Evolutionary conservation across 2,113 vertebrate genomes (phyloP), one percentile per base, ranked within the genome.

Genomic region (Diglossa brunneiventris): DNA sequence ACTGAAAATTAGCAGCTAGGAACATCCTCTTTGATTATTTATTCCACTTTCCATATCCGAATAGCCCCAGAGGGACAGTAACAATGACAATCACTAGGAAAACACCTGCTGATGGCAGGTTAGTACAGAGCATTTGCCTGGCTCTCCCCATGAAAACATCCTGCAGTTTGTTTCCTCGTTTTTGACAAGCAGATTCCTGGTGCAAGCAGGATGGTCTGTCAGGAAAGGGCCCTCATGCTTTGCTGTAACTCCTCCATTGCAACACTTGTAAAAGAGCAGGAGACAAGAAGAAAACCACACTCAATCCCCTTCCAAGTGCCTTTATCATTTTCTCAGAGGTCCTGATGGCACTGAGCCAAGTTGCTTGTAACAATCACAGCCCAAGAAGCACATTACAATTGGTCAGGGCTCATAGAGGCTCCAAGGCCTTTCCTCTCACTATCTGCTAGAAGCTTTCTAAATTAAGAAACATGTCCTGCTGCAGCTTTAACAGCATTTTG

Each of bases 11-110:
- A 97, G 90, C 92, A 97, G 89, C 73, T 91, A 89, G 90, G 94
- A 96, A 94, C 95, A 97, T 96, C 94, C 92, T 94, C 80, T 94
- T 94, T 79, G 90, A 94, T 93, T 94, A 95, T 88, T 93, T 95
- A 96, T 93, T 93, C 92, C 62, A 92, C 66, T 92, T 96, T 91
- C 89, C 90, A 75, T 66, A 95, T 94, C 81, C 7, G 8, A 96
- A 84, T 72, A 90, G 92, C 79, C 95, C 95, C 95, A 74, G 81
- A 83, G 88, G 93, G 79, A 52, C 13, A 82, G 86, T 93, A 90
- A 83, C 30, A 28, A 26, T 30, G 93, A 92, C 83, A 83, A 47
- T 95, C 83, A 82, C 85, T 64, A 88, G 76, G 84, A 96, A 96
- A 94, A 95, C 80, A 96, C 87, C 89, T 96, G 96, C 85, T 79